A percentile compares a stretch with the other conserved stretches of the same genome.
phyloP scores from a whole-genome alignment of 2,113 vertebrate species.

The Mixornis gularis region DNA sequence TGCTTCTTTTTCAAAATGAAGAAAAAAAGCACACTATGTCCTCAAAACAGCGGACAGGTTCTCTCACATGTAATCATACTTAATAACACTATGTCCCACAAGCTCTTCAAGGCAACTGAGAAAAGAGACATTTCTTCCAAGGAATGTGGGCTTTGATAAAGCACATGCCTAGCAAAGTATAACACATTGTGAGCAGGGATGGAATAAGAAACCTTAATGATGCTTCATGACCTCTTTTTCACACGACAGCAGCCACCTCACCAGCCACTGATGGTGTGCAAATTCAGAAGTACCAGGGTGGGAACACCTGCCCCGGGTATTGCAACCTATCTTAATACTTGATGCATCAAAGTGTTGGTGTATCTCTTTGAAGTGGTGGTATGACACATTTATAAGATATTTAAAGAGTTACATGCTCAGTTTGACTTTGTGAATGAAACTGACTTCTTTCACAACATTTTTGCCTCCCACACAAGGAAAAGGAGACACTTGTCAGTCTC shows the following conservation, averaged over 20 bases:
- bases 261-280: rapidly evolving
- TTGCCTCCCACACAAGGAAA: not conserved
- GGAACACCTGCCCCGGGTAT: not conserved
- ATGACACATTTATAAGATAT: not conserved
- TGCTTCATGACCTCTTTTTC: not conserved
- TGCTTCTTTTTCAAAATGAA: not conserved
- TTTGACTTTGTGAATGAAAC: not conserved
- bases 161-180: rapidly evolving
- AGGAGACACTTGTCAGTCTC: not conserved
- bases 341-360: not conserved
- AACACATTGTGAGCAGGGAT: not conserved
- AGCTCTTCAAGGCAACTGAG: not conserved
- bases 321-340: not conserved
- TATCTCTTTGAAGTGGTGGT: not conserved
- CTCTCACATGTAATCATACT: not conserved
- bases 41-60: not conserved
- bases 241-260: not conserved
- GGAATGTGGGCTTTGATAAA: not conserved
- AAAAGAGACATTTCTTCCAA: not conserved
- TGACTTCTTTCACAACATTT: not conserved
- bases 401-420: not conserved
- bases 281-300: not conserved
- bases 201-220: not conserved
- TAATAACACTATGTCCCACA: not conserved
- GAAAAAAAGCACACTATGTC: not conserved